A percentile compares a stretch with the other conserved stretches of the same genome.
These are phyloP conservation scores for Crocodylus rhombifer DNA, from an alignment of 2,797 vertebrate species.

Conservation along the genomic window DNA sequence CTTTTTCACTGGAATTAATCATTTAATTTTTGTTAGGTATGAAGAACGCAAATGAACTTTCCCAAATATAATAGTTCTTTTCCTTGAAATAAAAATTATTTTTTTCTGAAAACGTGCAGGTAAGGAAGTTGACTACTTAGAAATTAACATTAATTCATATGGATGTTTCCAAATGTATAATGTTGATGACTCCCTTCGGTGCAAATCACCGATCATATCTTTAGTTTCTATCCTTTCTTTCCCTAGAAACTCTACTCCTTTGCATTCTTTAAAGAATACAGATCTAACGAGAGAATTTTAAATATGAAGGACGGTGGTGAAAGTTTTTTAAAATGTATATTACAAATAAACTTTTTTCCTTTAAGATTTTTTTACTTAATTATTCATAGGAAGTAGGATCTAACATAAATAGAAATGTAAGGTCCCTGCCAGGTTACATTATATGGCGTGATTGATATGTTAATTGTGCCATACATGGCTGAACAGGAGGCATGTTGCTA, in stretches of 20 bases:
- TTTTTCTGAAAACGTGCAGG: too few species aligned
- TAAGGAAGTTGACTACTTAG: too few species aligned
- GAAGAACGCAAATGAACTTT: background rate
- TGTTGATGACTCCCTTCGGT: background rate
- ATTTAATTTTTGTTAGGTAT: background rate
- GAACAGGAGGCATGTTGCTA: too few species aligned
- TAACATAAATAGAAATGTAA: background rate
- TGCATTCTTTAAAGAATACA: background rate
- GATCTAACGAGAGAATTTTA: background rate
- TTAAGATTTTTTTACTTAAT: background rate
- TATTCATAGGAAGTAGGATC: background rate
- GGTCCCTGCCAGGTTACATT: background rate
- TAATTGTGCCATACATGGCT: too few species aligned
- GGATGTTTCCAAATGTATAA: background rate
- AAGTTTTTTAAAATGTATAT: background rate
- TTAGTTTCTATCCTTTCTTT: background rate
- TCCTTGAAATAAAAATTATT: too few species aligned
- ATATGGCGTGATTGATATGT: too few species aligned
- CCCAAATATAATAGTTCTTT: background rate
- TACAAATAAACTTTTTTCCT: background rate
- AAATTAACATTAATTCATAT: too few species aligned
- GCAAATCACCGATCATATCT: background rate
- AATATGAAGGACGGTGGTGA: background rate
- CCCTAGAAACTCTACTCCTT: background rate
- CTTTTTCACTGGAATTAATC: background rate